Conservation (phyloP, 1,140 invertebrate genomes). For the Holotrichia oblita region DNA sequence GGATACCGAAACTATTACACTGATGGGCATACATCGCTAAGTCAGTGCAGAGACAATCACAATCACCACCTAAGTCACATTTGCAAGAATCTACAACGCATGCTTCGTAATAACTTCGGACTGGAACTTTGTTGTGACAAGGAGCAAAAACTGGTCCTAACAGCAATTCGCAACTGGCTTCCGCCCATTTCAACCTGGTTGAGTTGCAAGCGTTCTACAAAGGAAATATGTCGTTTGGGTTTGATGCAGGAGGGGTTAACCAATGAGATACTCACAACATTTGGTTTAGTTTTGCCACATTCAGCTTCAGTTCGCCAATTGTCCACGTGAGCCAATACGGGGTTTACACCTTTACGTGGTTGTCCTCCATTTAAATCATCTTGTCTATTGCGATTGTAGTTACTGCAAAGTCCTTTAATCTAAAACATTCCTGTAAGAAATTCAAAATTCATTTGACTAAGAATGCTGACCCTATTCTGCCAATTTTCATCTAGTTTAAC, state of each 20-base stretch:
- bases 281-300: not conserved
- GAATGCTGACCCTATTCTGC: not conserved
- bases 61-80: conserved; percentile 10
- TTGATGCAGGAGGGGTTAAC: not conserved
- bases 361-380: too few species aligned
- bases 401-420: not conserved
- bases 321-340: not conserved
- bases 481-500: not conserved
- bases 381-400: not conserved
- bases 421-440: not conserved
- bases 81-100: conserved; percentile 18
- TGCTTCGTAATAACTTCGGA: conserved; percentile 1
- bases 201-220: not conserved
- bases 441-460: not conserved
- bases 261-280: not conserved
- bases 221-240: not conserved
- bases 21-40: not conserved
- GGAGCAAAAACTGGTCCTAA: not conserved
- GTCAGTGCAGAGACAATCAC: not conserved
- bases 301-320: not conserved
- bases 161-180: not conserved
- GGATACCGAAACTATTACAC: not conserved
- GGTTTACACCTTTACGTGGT: too few species aligned
- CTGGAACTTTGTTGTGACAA: not conserved
- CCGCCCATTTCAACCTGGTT: not conserved